Percentiles rank a stretch among this genome's conserved stretches.
phyloP scores from a whole-genome alignment of 2,888 invertebrate species.

The Leucoma salicis region DNA sequence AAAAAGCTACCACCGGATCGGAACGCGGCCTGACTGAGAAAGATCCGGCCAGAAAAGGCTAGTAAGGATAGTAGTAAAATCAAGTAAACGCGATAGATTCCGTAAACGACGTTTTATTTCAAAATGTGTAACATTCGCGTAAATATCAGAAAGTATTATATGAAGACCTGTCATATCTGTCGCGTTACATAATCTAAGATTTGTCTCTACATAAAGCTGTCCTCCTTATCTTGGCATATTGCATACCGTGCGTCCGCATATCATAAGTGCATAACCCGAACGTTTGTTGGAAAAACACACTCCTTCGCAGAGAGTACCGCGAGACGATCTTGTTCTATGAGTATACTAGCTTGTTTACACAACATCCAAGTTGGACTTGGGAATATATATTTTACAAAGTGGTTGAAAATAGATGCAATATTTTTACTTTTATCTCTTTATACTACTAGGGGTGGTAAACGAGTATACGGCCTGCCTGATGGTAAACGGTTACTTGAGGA shows the following conservation, averaged over 20 bases:
- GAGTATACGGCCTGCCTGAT: not conserved
- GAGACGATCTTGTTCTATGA: slow-evolving; percentile 31
- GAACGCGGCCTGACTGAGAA: too few species aligned
- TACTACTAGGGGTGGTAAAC: not conserved
- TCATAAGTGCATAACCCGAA: slow-evolving; percentile 60
- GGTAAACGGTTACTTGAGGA: too few species aligned
- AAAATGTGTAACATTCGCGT: too few species aligned
- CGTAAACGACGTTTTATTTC: too few species aligned
- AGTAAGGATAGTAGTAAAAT: too few species aligned
- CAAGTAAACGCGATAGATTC: too few species aligned
- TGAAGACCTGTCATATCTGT: not conserved
- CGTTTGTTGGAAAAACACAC: slow-evolving; percentile 37
- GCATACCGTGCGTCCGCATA: slow-evolving; percentile 61
- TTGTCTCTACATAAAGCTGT: slow-evolving; percentile 60
- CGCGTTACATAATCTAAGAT: slow-evolving; percentile 21
- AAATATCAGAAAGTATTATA: too few species aligned
- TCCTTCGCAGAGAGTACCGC: slow-evolving; percentile 22
- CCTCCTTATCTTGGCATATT: slow-evolving; percentile 64
- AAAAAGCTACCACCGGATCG: too few species aligned
- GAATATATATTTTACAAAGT: not conserved
- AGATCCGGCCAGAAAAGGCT: too few species aligned
- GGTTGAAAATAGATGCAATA: not conserved
- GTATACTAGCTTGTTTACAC: slow-evolving; percentile 21
- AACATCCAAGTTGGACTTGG: slow-evolving; percentile 2
- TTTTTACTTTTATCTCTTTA: not conserved